Evolutionary conservation across 2,797 vertebrate species (phyloP).

Genomic region (Chaetophractus vellerosus): DNA sequence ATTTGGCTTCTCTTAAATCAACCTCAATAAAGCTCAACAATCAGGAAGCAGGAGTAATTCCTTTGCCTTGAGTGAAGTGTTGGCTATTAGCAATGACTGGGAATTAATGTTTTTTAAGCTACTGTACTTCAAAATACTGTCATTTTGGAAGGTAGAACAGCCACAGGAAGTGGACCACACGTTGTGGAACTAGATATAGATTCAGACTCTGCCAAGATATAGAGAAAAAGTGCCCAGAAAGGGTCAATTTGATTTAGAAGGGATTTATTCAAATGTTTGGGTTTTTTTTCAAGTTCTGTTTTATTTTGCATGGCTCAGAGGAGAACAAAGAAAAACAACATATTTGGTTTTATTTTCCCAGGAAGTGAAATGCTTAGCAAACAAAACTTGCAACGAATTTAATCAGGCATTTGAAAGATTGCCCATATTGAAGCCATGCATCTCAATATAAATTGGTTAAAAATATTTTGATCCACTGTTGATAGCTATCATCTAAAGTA

Average conservation of each 20-base stretch:
- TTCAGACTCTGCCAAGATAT: conserved; percentile 61
- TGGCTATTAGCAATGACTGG: conserved; percentile 60
- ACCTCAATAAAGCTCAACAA: conserved; percentile 66
- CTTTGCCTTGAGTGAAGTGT: conserved; percentile 49
- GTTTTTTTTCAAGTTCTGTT: conserved; percentile 64
- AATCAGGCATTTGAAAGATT: conserved; percentile 79
- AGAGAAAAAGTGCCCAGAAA: conserved; percentile 60
- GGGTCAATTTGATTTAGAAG: conserved; percentile 80
- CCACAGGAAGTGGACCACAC: conserved; percentile 75
- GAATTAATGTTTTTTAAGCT: conserved; percentile 68
- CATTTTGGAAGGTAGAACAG: conserved; percentile 54
- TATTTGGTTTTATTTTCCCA: conserved; percentile 84
- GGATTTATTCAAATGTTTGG: conserved; percentile 69
- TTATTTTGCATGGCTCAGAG: conserved; percentile 80
- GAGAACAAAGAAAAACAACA: conserved; percentile 82
- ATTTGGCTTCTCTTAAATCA: conserved; percentile 26
- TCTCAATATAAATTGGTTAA: conserved; percentile 71
- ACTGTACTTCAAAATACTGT: conserved; percentile 52
- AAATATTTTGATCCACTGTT: conserved; percentile 76
- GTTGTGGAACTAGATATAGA: background rate
- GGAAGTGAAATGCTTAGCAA: conserved; percentile 80
- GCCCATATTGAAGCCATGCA: conserved; percentile 66
- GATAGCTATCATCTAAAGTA: conserved; percentile 71
- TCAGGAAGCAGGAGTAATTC: conserved; percentile 15
- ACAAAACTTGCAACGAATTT: conserved; percentile 75